phyloP scores from a whole-genome alignment of 1,140 invertebrate genomes.

The Geopemphigus sp. region DNA sequence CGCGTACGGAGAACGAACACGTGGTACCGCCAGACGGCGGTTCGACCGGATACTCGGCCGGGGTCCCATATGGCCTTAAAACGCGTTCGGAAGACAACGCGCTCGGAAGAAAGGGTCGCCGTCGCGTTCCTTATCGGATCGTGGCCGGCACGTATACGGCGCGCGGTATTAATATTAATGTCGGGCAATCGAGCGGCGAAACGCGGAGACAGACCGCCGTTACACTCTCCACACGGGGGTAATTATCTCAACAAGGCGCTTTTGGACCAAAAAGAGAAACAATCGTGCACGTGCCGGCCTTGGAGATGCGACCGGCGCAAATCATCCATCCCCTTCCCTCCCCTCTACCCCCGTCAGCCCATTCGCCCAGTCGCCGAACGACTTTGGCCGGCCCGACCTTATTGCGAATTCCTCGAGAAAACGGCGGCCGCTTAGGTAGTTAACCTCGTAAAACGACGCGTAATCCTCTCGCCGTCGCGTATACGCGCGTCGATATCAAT shows the following conservation, averaged over 20 bases:
- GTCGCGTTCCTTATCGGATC: constrained; percentile 38
- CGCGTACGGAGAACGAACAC: background rate
- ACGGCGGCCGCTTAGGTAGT: background rate
- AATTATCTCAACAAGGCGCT: constrained; percentile 45
- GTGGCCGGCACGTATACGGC: background rate
- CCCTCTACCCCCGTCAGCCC: too few relatives aligned
- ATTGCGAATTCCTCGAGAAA: constrained; percentile 26
- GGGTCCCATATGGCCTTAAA: constrained; percentile 29
- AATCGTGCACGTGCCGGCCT: constrained; percentile 4
- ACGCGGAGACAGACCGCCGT: constrained; percentile 9
- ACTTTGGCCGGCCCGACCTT: constrained; percentile 7
- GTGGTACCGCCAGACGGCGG: background rate
- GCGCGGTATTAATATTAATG: constrained; percentile 36
- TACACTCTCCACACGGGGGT: constrained; percentile 2
- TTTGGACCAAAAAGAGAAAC: background rate
- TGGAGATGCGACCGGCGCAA: background rate
- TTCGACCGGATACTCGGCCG: constrained; percentile 24
- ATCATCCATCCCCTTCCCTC: too few relatives aligned
- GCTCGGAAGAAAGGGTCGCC: constrained; percentile 4
- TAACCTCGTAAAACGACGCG: constrained; percentile 36
- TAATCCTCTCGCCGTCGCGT: background rate
- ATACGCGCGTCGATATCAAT: background rate
- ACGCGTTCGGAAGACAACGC: background rate
- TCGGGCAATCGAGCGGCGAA: constrained; percentile 10
- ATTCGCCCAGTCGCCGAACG: constrained; percentile 3